Evolutionary conservation across 37 sponge, comb jelly and placozoan species (phyloP), one percentile per base, ranked within the genome.

Genomic region (Hormiphora californensis): DNA sequence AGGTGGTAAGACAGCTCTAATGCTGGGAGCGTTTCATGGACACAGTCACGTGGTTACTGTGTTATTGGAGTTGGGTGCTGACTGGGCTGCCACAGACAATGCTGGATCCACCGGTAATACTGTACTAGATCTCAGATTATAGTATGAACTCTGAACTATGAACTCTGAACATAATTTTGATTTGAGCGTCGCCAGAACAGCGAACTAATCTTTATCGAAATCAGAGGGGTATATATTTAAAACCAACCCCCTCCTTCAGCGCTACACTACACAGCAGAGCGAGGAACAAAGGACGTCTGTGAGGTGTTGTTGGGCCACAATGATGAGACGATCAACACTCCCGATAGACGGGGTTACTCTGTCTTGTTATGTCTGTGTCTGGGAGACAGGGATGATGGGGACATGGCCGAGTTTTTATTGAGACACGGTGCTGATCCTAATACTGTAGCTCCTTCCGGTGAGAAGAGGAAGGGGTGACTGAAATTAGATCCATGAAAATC

Each of bases 1-100:
- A 73, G 81, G 81, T 8, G 81, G 81, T 40, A 73, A 73, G 23
- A 73, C 81, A 40, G 81, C 81, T 4, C 81, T 73, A 3, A 73
- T 73, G 81, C 9, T 73, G 4, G 81, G 39, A 11, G 81, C 81
- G 9, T 73, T 43, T 33, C 46, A 73, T 25, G 81, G 81, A 2
- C 81, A 73, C 46, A 12, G 9, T 11, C 81, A 73, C 46, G 35
- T 73, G 4, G 38, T 73, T 0, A 32, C 81, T 19, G 17, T 36
- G 23, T 46, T 73, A 22, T 43, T 73, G 81, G 81, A 73, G 5
- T 46, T 73, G 46, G 81, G 81, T 1, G 40, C 46, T 41, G 23
- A 73, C 81, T 73, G 81, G 81, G 17, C n/a, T 25, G 43, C 12
- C 3, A 23, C 43, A 25, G 81, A 73, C 46, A 73, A 73, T 33